Percentiles rank a stretch among this genome's conserved stretches.
Evolutionary conservation across 1,140 invertebrate genomes (phyloP).

Genomic region (Drosophila pandora): DNA sequence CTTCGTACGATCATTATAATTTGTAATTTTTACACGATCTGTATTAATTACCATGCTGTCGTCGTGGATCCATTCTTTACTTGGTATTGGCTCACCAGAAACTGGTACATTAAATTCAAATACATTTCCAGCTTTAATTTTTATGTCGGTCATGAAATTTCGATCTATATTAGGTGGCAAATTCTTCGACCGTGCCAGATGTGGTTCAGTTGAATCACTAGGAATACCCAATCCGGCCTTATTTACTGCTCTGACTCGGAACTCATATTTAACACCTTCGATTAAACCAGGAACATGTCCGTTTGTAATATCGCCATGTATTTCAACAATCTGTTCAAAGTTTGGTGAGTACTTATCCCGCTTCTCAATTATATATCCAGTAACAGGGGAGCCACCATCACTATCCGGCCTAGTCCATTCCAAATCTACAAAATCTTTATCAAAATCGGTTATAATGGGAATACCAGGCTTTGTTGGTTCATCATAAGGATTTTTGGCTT

Average conservation of each 20-base stretch:
- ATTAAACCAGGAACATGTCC: constrained; percentile 94
- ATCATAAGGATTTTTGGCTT: constrained; percentile 99
- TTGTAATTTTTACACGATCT: constrained; percentile 92
- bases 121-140: constrained; percentile 95
- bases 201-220: constrained; percentile 93
- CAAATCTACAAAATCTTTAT: constrained; percentile 97
- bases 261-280: constrained; percentile 96
- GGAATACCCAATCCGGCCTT: constrained; percentile 96
- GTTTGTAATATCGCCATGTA: constrained; percentile 92
- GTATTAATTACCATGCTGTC: constrained; percentile 91
- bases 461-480: constrained; percentile 93
- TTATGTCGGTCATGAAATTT: constrained; percentile 96
- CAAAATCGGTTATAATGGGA: constrained; percentile 95
- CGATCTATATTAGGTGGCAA: constrained; percentile 96
- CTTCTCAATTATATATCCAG: constrained; percentile 97
- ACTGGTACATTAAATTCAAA: constrained; percentile 98
- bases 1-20: constrained; percentile 94
- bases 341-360: constrained; percentile 94
- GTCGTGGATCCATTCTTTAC: constrained; percentile 95
- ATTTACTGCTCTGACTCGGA: constrained; percentile 96
- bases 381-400: constrained; percentile 95
- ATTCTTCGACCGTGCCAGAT: constrained; percentile 96
- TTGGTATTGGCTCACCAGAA: constrained; percentile 96
- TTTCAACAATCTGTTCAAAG: constrained; percentile 94
- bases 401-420: constrained; percentile 94